phyloP scores from a whole-genome alignment of 2,113 vertebrate species.

The human (Homo sapiens) region GRCh38 chr1:24829501-24830000 shows the following conservation, averaged over 20 bases:
- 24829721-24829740: neutral
- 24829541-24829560: neutral
- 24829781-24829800: too few species aligned
- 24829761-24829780: neutral
- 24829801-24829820: neutral
- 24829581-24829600: slow-evolving; percentile 1
- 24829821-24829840: neutral
- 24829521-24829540: neutral
- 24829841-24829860: neutral
- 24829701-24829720: slow-evolving; percentile 6
- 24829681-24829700: neutral
- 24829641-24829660: slow-evolving; percentile 11
- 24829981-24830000: slow-evolving; percentile 16
- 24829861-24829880: neutral
- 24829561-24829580: slow-evolving; percentile 25
- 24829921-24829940: neutral
- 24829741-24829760: neutral
- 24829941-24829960: neutral
- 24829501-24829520: neutral
- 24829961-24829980: slow-evolving; percentile 8
- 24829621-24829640: neutral
- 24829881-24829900: neutral
- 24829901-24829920: neutral
- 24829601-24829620: neutral
- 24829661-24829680: neutral